Conservation (phyloP, 2,888 invertebrate species). For the Carpatolechia fugitivella region DNA sequence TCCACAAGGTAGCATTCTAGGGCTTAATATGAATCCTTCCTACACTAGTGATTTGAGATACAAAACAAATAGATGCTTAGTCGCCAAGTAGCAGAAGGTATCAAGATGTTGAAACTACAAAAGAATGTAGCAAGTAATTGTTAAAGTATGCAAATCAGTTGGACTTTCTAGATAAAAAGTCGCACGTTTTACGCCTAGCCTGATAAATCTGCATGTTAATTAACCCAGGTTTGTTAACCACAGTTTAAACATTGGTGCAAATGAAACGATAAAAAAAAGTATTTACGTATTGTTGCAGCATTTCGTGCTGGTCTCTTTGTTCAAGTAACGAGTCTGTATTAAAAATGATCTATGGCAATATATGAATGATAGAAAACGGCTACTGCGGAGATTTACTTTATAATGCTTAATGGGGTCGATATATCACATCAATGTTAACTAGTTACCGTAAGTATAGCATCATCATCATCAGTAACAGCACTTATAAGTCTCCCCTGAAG, state of each 20-base stretch:
- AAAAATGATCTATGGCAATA: no score
- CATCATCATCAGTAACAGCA: no score
- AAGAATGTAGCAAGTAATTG: slow-evolving; percentile 69
- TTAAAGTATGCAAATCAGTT: slow-evolving; percentile 65
- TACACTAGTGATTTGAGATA: neutral
- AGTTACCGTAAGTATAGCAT: no score
- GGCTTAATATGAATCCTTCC: neutral
- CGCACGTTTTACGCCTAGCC: slow-evolving; percentile 36
- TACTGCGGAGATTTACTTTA: no score
- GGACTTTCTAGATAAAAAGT: slow-evolving; percentile 40
- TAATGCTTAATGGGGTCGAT: no score
- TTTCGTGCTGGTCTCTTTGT: no score
- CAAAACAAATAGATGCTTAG: neutral
- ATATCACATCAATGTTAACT: no score
- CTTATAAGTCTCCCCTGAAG: no score
- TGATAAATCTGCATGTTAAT: slow-evolving; percentile 56
- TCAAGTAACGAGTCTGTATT: no score
- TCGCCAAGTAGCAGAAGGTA: slow-evolving; percentile 12
- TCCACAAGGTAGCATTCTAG: neutral
- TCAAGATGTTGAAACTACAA: slow-evolving; percentile 40
- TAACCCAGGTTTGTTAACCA: slow-evolving; percentile 38
- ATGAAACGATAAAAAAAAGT: neutral
- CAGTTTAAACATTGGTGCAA: slow-evolving; percentile 8
- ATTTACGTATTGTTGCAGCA: no score
- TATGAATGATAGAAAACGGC: no score